Percentiles rank a stretch among this genome's conserved stretches.
These are phyloP conservation scores for Cepaea hortensis DNA, from an alignment of 2,888 invertebrate genomes.

Conservation along the genomic window DNA sequence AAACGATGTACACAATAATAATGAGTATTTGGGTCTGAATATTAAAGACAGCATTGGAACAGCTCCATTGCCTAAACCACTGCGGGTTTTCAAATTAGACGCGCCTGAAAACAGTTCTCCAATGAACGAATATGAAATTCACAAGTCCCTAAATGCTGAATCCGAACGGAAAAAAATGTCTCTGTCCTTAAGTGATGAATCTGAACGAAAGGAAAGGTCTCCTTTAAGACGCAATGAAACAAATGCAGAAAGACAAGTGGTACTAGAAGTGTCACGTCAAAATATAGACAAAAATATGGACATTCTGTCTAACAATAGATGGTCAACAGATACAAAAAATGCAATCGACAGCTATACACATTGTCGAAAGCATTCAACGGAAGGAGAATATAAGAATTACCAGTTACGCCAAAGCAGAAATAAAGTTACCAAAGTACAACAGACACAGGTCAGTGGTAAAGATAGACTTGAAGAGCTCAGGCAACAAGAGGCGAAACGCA, in stretches of 20 bases:
- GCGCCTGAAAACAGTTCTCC: background rate
- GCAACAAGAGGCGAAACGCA: background rate
- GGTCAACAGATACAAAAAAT: too few relatives aligned
- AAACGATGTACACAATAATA: too few relatives aligned
- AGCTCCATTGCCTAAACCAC: background rate
- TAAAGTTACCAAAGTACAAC: background rate
- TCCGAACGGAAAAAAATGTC: background rate
- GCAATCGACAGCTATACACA: background rate
- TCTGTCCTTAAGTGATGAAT: background rate
- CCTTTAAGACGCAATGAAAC: too few relatives aligned
- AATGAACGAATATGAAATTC: too few relatives aligned
- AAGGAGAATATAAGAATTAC: background rate
- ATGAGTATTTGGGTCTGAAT: too few relatives aligned
- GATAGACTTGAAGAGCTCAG: conserved; percentile 16
- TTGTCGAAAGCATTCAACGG: background rate
- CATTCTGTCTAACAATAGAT: too few relatives aligned
- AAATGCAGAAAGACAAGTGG: too few relatives aligned
- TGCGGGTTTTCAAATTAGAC: background rate
- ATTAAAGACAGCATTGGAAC: background rate
- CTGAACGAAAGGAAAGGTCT: too few relatives aligned
- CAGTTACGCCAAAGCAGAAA: background rate
- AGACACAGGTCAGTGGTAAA: background rate
- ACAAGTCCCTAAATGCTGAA: background rate
- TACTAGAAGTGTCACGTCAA: too few relatives aligned
- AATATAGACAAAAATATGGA: too few relatives aligned